Conservation (phyloP, 1,140 invertebrate genomes). For the Drosophila teissieri region DNA sequence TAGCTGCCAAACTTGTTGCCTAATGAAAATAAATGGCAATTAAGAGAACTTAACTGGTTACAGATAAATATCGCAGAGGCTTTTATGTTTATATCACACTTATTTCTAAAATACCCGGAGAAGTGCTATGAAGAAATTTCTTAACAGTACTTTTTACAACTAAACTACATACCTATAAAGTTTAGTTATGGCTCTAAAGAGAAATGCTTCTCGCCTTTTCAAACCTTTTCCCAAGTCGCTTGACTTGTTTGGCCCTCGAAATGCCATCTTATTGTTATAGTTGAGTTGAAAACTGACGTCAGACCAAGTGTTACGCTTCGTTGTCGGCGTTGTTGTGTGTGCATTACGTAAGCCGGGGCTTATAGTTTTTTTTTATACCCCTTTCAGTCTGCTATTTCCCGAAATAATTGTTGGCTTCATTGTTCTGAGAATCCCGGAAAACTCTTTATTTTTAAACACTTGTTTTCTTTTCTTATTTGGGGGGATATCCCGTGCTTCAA, state of each 20-base stretch:
- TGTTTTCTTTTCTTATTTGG: neutral
- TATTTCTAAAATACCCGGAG: neutral
- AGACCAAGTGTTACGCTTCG: conserved; percentile 73
- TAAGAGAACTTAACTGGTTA: conserved; percentile 56
- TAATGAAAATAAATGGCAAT: conserved; percentile 63
- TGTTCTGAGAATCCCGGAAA: conserved; percentile 30
- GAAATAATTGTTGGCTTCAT: conserved; percentile 5
- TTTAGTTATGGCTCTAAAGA: conserved; percentile 18
- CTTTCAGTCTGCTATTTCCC: neutral
- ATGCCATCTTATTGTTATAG: conserved; percentile 35
- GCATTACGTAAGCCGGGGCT: conserved; percentile 48
- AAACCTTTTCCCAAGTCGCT: neutral
- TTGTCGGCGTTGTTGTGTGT: conserved; percentile 3
- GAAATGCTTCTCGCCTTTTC: conserved; percentile 4
- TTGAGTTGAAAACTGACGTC: conserved; percentile 60
- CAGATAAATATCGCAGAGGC: conserved; percentile 1
- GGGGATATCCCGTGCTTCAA: conserved; percentile 29
- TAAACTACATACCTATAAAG: neutral
- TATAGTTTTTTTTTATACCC: conserved; percentile 26
- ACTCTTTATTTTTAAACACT: neutral
- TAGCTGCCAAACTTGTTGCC: conserved; percentile 47
- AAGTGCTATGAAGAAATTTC: neutral
- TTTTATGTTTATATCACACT: neutral
- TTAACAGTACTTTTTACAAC: conserved; percentile 12
- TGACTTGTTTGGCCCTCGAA: conserved; percentile 39